Evolutionary conservation across 2,888 invertebrate genomes (phyloP), one percentile per base, ranked within the genome.

Genomic region (Monopis laevigella): DNA sequence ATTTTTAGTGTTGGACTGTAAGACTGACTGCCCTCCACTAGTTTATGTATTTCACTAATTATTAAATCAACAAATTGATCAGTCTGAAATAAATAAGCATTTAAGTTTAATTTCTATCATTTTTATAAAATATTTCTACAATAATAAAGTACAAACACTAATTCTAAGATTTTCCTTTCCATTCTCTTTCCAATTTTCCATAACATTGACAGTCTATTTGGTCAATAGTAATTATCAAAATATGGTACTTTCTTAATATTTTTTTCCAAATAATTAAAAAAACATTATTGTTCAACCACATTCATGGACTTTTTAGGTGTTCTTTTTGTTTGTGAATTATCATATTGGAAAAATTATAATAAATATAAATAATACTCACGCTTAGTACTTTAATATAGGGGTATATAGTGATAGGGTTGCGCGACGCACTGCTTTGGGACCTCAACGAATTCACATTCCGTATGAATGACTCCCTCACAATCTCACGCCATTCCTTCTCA

Each of bases 1-100:
- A 83, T 62, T 39, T 78, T 75, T 1, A 89, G 82, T 0, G 88
- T 84, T 0, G 89, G 88, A 61, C 92, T 92, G 64, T 87, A 92
- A 0, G 88, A 87, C 59, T 92, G 92, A 0, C 92, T 93, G 4
- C 90, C 90, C 53, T 88, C 86, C 0, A 89, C 88, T 8, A 93
- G 57, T 51, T 83, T 86, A 51, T 82, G 84, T 5, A 92, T 82
- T 65, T 93, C 92, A 42, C 84, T 77, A 52, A 90, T 71, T 30
- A 90, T 82, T 39, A 89, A 80, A 36, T 87, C 78, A 2, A 88
- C 78, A 54, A 87, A 84, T 47, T 85, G 77, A 3, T 73, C 65
- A 35, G 61, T 63, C 82, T 82, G 54, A 2, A 55, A 30, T 7
- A 16, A 35, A 6, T n/a, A 7, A 8, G 10, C 11, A 2, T 16